Evolutionary conservation across 2,888 invertebrate genomes (phyloP), one percentile per base, ranked within the genome.

Genomic region (Hedya salicella): DNA sequence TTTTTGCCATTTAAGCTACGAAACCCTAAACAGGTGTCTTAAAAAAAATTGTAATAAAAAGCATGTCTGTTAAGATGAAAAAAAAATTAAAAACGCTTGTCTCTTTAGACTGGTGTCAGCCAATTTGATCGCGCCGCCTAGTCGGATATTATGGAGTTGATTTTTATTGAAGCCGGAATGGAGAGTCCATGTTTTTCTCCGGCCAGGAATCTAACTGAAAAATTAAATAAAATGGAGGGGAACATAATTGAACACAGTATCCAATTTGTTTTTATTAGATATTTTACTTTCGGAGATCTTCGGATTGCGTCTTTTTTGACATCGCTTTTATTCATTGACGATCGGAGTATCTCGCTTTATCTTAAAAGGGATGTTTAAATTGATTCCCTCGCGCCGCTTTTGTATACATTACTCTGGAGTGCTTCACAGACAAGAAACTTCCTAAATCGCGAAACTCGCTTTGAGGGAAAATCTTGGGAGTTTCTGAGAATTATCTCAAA

Each of bases 101-200:
- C 21, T 59, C 70, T 68, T 69, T 3, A 74, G 2, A 39, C 70
- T 75, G 71, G 40, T 0, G 44, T 61, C 71, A 50, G 71, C 71
- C 77, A 79, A 77, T 77, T 78, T 78, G 83, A 85, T 83, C 82
- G 70, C 71, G 70, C 71, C 73, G 73, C 75, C 72, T 71, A 75
- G 76, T 75, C 79, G 72, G 77, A 80, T 80, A 73, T 76, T 81
- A 75, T 75, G 74, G 78, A 81, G 80, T 82, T 82, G 83, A 82
- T 85, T 86, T 84, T 84, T 85, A 86, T 83, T 83, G 83, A 78
- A 78, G 76, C 69, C 75, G 72, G 74, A 75, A 78, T 81, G 71
- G 78, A 78, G 71, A 71, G 69, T 67, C 70, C 72, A 78, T 79
- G 75, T 83, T 78, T 80, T 75, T 73, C 73, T 70, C 70, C 44